Evolutionary conservation across 2,113 vertebrate species (phyloP).

Genomic region (Columba janthina): DNA sequence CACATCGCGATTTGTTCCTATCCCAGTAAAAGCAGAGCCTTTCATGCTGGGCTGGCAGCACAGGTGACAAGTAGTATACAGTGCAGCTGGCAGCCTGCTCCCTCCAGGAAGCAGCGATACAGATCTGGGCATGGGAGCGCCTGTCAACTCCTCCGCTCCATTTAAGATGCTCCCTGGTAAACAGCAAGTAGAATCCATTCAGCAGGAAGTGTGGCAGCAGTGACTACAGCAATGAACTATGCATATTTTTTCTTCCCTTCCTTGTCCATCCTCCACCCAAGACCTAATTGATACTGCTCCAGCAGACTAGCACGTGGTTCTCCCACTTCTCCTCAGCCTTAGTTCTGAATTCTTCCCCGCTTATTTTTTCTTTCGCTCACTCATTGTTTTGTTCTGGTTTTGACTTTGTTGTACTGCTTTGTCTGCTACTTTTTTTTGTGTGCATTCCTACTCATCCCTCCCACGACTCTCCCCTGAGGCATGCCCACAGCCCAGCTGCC

Average conservation of each 20-base stretch:
- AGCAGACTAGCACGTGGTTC: background rate
- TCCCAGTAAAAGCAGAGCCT: background rate
- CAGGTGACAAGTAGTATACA: fast-evolving
- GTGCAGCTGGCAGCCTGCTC: background rate
- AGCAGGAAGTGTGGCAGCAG: background rate
- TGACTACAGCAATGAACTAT: background rate
- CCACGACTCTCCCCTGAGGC: background rate
- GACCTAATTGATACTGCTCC: background rate
- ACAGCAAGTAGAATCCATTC: background rate
- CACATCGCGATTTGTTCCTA: background rate
- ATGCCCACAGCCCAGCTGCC: background rate
- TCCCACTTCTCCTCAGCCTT: background rate
- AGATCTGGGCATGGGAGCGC: background rate
- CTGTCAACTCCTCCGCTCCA: background rate
- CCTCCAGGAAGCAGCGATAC: background rate
- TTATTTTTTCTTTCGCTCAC: background rate
- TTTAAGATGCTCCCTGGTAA: background rate
- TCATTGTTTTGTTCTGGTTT: background rate
- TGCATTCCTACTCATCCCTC: background rate
- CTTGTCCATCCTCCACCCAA: background rate
- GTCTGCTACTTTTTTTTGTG: background rate
- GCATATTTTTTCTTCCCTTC: background rate
- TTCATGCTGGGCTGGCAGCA: background rate
- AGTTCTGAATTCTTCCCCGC: background rate
- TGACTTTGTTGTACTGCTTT: background rate